A percentile compares a stretch with the other conserved stretches of the same genome.
phyloP scores from a whole-genome alignment of 1,140 invertebrate species.

The Saxidomus purpurata region DNA sequence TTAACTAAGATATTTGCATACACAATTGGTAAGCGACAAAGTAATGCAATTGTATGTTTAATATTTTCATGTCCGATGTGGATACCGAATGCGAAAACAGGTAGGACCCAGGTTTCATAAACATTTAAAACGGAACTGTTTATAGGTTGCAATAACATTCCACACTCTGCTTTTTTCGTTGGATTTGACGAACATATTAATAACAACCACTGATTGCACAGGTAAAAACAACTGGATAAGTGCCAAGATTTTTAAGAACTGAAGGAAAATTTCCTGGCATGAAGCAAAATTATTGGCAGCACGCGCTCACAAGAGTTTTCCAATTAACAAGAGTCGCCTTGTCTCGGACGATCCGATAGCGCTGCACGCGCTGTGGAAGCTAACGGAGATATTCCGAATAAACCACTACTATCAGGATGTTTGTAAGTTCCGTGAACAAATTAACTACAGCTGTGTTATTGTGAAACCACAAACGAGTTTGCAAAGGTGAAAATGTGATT shows the following conservation, averaged over 20 bases:
- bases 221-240: neutral
- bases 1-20: too few relatives aligned
- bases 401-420: neutral
- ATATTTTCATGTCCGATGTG: too few relatives aligned
- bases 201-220: neutral
- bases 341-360: neutral
- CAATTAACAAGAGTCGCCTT: neutral
- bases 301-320: neutral
- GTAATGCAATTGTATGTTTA: too few relatives aligned
- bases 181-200: neutral
- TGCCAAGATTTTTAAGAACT: slow-evolving; percentile 7
- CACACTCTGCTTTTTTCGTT: too few relatives aligned
- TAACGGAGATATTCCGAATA: neutral
- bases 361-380: neutral
- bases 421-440: neutral
- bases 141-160: too few relatives aligned
- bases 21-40: too few relatives aligned
- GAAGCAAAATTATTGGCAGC: neutral
- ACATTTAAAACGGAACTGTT: too few relatives aligned
- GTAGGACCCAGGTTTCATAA: too few relatives aligned
- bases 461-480: neutral
- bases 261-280: neutral
- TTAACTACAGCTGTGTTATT: slow-evolving; percentile 4
- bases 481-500: slow-evolving; percentile 2
- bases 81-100: too few relatives aligned